A percentile compares a stretch with the other conserved stretches of the same genome.
Evolutionary conservation across 2,113 vertebrate genomes (phyloP).

Genomic region (Callithrix jacchus): DNA sequence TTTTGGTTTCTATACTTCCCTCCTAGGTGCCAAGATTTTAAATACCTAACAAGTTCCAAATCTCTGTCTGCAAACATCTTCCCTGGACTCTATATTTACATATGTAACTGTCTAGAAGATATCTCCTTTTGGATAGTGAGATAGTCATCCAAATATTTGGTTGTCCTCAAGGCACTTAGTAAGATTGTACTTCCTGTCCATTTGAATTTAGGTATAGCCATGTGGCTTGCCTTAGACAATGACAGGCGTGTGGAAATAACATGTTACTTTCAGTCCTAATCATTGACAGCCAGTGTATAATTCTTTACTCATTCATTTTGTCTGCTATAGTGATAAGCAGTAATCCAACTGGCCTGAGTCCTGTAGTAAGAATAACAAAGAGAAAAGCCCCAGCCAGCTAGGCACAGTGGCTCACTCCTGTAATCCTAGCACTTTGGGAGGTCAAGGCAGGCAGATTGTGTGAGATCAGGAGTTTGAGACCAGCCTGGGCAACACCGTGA

Average conservation of each 20-base stretch:
- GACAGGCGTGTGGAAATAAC: background rate
- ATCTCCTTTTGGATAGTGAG: background rate
- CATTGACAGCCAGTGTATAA: background rate
- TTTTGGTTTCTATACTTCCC: background rate
- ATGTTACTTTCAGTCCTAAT: background rate
- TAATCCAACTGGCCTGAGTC: background rate
- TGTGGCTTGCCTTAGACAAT: background rate
- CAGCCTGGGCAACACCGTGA: no score
- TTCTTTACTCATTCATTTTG: background rate
- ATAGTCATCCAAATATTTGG: background rate
- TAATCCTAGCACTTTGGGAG: no score
- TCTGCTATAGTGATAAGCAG: background rate
- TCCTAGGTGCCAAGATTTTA: background rate
- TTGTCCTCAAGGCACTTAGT: background rate
- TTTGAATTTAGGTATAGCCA: background rate
- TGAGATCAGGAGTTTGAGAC: no score
- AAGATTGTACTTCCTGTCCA: background rate
- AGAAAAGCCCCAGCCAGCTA: background rate
- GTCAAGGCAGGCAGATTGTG: no score
- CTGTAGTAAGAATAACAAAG: background rate
- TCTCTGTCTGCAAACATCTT: background rate
- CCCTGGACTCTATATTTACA: background rate
- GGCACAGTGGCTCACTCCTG: no score
- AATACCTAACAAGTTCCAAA: background rate
- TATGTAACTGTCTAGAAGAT: background rate